Base-by-base conservation (phyloP, 2,888 invertebrate species). In the Nomada flava region DNA sequence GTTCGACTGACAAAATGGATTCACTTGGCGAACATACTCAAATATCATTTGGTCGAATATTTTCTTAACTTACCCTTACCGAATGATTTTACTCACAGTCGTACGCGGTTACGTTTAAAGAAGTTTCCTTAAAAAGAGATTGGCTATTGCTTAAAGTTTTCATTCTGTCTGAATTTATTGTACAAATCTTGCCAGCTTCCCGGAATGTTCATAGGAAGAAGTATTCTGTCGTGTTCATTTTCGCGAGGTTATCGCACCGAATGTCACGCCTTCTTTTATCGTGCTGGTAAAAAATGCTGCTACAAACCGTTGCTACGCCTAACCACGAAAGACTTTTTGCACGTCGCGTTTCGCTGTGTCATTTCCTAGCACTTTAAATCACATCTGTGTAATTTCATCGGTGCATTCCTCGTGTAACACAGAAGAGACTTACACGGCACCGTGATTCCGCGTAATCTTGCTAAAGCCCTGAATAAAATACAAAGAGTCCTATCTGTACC, bases 351-450 rank as follows among this genome's bases (percentile, higher is more conserved):
- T 60, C 42, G 36, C 67, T 20, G 20, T 52, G 74, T 74, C 73
- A 65, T 47, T 65, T 73, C 57, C 64, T 64, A 65, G 55, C 29
- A 57, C 57, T 55, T 36, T 57, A 20, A 7, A 20, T 23, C 23
- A 20, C 52, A 44, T 71, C 60, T 36, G 60, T 52, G 60, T 60
- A 70, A 59, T 59, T 59, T 70, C 70, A 29, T 20, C 59, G 70
- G 26, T 47, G 18, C 69, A 47, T 70, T 70, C 69, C 59, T 2
- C 69, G 69, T 29, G 59, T 1, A 36, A 36, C 36, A 36, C 36
- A 36, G 36, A 36, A 36, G 36, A 36, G 36, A 36, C 7, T 20
- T 11, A n/a, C 29, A 13, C 18, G n/a, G 7, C 11, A 23, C 44
- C 4, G 44, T 36, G n/a, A 1, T 26, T 18, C 9, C 11, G 7